A percentile compares a stretch with the other conserved stretches of the same genome.
Evolutionary conservation across 2,113 vertebrate species (phyloP).

Genomic region (Sylvia atricapilla): DNA sequence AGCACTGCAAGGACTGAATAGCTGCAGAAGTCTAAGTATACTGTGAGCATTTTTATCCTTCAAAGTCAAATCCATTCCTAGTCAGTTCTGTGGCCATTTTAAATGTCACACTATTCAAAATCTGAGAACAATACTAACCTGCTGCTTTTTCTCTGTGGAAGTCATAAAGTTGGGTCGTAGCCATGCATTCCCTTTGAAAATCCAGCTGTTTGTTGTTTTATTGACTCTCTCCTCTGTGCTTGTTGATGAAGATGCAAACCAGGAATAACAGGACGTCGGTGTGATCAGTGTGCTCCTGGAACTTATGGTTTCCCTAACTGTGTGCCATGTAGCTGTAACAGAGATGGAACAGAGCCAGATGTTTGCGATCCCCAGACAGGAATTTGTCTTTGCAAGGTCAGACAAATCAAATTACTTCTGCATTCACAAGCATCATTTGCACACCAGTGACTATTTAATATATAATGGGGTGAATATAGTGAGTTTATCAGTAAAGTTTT

Average conservation of each 20-base stretch:
- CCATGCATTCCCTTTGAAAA: not conserved
- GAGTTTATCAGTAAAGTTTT: too few species aligned
- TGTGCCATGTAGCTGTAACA: slow-evolving; percentile 80
- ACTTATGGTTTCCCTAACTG: slow-evolving; percentile 87
- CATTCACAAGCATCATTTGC: slow-evolving; percentile 8
- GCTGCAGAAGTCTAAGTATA: not conserved
- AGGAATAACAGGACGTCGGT: slow-evolving; percentile 81
- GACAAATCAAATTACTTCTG: slow-evolving; percentile 13
- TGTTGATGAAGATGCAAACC: slow-evolving; percentile 82
- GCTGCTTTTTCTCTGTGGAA: not conserved
- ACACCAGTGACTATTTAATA: not conserved
- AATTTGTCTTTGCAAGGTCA: slow-evolving; percentile 92
- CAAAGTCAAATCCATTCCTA: not conserved
- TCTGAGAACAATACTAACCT: not conserved
- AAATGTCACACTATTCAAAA: not conserved
- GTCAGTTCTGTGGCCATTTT: not conserved
- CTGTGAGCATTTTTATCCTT: not conserved
- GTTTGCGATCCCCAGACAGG: slow-evolving; percentile 85
- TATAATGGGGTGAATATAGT: not conserved
- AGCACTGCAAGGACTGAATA: not conserved
- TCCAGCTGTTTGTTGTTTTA: not conserved
- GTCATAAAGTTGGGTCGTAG: not conserved
- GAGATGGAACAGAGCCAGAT: slow-evolving; percentile 73
- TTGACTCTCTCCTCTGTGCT: not conserved
- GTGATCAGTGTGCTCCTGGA: slow-evolving; percentile 84